Base-by-base conservation (phyloP, 2,888 invertebrate species). In the Drosophila merina region DNA sequence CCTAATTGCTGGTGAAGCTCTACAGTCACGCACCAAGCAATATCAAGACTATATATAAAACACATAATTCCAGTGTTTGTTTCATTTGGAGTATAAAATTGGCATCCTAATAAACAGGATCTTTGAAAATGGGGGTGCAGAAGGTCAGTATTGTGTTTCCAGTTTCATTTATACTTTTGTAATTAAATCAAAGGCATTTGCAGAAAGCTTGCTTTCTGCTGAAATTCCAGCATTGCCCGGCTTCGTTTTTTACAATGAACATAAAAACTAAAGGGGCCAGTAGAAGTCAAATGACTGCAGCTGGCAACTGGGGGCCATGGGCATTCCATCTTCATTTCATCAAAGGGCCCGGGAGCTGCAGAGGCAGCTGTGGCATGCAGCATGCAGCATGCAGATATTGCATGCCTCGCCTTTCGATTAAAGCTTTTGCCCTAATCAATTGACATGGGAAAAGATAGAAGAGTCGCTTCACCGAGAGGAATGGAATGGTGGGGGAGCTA, bases 241-340 rank as follows among this genome's bases (percentile, higher is more conserved):
- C 10, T 14, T 44, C 52, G 12, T 36, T 51, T 51, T 52, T 64
- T 79, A 57, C 86, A 83, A 84, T 81, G 86, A 84, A 68, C 81
- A 79, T 72, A 68, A 71, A 72, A 69, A 49, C 51, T 47, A 60
- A 66, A 52, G 68, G 72, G 85, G 71, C 57, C 75, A 83, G 55
- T 52, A 55, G 57, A 69, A 86, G 88, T 82, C 88, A 82, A 82
- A 83, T 75, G 88, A 75, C 77, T 82, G 84, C 86, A 82, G 85
- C 87, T 87, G 79, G 50, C 47, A 48, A 52, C 52, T 20, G 36
- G 38, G 64, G 72, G 51, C 68, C 58, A 45, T 51, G 62, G 62
- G 67, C 77, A 86, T 82, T 82, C 86, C 88, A 71, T 87, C 86
- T 77, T 77, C 88, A 82, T 82, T 77, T 77, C 88, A 82, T 82